A percentile compares a stretch with the other conserved stretches of the same genome.
Evolutionary conservation across 1,140 invertebrate genomes (phyloP).

Genomic region (Paramacrobiotus metropolitanus): DNA sequence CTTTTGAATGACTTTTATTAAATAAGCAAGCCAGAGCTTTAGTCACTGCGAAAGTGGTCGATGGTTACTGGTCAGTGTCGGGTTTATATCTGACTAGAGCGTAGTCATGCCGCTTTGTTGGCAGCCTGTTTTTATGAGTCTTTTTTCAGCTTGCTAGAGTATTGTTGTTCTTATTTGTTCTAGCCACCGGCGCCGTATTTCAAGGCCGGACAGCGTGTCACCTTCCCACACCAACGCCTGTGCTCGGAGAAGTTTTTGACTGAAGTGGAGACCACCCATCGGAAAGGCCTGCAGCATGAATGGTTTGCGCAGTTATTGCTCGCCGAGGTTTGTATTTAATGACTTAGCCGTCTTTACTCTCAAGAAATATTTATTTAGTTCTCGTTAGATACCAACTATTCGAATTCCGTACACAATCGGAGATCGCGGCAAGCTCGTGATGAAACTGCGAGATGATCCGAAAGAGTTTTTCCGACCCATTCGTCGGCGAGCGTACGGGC

Average conservation of each 20-base stretch:
- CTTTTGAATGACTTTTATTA: too few species aligned
- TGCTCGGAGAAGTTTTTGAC: neutral
- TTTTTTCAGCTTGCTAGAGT: too few species aligned
- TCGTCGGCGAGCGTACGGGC: neutral
- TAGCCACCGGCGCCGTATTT: neutral
- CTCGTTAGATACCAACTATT: neutral
- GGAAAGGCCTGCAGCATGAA: neutral
- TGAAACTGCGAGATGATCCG: neutral
- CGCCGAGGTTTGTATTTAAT: neutral
- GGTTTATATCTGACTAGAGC: too few species aligned
- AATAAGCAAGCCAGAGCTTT: too few species aligned
- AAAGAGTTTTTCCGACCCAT: neutral
- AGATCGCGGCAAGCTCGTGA: neutral
- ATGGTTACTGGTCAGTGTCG: too few species aligned
- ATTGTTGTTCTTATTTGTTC: too few species aligned
- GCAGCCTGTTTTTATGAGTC: too few species aligned
- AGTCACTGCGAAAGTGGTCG: too few species aligned
- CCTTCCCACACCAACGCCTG: neutral
- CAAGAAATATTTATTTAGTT: neutral
- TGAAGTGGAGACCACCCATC: neutral
- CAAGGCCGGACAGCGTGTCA: neutral
- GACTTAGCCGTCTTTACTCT: neutral
- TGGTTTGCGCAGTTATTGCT: neutral
- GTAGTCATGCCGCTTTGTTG: too few species aligned
- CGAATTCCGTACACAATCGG: neutral